Base-by-base conservation (phyloP, 2,797 vertebrate genomes). In the Emydoidea blandingii region DNA sequence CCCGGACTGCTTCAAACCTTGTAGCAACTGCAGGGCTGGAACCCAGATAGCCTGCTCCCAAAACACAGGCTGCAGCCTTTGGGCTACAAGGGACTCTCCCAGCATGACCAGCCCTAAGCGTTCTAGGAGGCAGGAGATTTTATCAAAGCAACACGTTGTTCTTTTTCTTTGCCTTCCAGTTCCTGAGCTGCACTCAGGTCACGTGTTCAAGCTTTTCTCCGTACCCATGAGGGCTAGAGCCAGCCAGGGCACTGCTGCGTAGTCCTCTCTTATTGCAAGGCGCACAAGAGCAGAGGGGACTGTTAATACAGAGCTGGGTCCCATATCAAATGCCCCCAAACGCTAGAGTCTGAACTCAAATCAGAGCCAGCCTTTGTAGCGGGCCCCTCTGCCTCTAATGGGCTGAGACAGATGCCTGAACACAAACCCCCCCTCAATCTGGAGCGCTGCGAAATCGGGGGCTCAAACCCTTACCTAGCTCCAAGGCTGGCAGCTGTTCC, bases 241-340 rank as follows among this genome's bases (percentile, higher is more conserved):
- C 0, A 3, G 1, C 16, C 15, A n/a, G 14, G 41, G 37, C 65
- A 2, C 44, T 31, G 65, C 37, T 83, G 53, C 65, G 7, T 31
- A 8, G 25, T 44, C 44, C 44, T 31, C 6, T 44, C 14, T 31
- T 27, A 31, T 8, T 78, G 44, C 74, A 78, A 16, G 25, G 41
- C 15, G 5, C 52, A 79, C 72, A 50, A 41, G 53, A 49, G 18
- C 81, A 11, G 27, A 19, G 54, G 54, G 81, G 16, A 5, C 29
- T 9, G 5, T 25, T 56, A 16, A 0, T 0, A 57, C 83, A 90
- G 29, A 1, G 0, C 65, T 52, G 2, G 0, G 15, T 44, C 50
- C 83, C 52, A 11, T 0, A 0, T 27, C 62, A 25, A 47, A 49
- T 16, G 23, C 41, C 44, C 10, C 41, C 27, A 29, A 47, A 76